Conservation (phyloP, 2,888 invertebrate genomes). For the Xanthia togata region DNA sequence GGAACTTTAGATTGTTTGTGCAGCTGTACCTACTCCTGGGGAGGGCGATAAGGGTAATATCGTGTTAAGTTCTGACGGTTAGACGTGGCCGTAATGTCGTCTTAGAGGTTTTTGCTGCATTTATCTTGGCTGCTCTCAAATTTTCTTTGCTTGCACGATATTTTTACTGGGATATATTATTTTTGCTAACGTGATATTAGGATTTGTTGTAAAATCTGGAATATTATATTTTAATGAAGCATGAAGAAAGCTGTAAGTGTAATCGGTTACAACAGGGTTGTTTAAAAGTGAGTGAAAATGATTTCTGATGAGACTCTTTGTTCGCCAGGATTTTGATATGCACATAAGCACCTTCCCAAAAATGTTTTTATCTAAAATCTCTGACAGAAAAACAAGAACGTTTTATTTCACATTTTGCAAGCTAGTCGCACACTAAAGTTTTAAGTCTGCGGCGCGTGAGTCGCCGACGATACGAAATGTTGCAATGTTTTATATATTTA, state of each 20-base stretch:
- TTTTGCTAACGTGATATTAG: neutral
- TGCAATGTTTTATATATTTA: too few species aligned
- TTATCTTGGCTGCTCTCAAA: constrained; percentile 22
- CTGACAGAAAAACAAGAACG: neutral
- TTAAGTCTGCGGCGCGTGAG: too few species aligned
- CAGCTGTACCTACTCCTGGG: constrained; percentile 51
- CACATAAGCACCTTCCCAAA: neutral
- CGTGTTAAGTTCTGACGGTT: constrained; percentile 36
- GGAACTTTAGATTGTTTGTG: constrained; percentile 55
- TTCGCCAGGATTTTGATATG: neutral
- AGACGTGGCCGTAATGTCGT: constrained; percentile 22
- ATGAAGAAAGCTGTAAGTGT: too few species aligned
- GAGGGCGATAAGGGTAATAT: constrained; percentile 35
- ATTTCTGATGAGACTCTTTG: neutral
- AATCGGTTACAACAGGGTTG: neutral
- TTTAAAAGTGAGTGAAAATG: neutral
- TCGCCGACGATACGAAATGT: too few species aligned
- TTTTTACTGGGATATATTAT: neutral
- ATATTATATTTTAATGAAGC: neutral
- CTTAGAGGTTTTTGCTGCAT: constrained; percentile 30
- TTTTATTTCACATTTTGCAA: constrained; percentile 7
- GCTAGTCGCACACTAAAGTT: constrained; percentile 15
- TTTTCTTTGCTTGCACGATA: constrained; percentile 9
- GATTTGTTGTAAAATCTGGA: neutral
- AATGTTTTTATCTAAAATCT: neutral